These are phyloP conservation scores for Mastomys natalensis DNA, from an alignment of 2,113 vertebrate species.

Conservation along the genomic window DNA sequence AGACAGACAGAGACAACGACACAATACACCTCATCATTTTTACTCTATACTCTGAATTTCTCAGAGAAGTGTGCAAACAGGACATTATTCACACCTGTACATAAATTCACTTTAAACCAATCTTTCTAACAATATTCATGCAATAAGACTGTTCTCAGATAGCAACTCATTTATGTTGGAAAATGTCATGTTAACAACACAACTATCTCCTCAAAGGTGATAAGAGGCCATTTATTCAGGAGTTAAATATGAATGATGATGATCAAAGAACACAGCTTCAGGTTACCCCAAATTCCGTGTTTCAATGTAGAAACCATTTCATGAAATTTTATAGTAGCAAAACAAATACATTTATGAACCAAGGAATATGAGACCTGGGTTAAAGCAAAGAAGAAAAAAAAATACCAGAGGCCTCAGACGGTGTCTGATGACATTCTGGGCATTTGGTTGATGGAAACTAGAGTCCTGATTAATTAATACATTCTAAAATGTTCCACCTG, in stretches of 20 bases:
- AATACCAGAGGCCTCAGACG: no score
- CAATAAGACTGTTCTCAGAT: not conserved
- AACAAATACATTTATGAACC: not conserved
- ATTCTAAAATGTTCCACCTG: not conserved
- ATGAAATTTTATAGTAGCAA: not conserved
- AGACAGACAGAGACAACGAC: not conserved
- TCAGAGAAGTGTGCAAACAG: not conserved
- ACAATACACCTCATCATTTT: not conserved
- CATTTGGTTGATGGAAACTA: not conserved
- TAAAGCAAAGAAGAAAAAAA: not conserved
- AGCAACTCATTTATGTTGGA: not conserved
- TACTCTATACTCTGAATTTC: not conserved
- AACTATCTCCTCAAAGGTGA: not conserved
- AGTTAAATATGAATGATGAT: not conserved
- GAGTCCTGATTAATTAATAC: not conserved
- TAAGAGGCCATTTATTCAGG: not conserved
- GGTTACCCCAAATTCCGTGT: not conserved
- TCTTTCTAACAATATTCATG: not conserved
- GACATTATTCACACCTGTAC: not conserved
- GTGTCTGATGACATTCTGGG: not conserved
- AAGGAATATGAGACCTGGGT: not conserved
- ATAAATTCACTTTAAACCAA: not conserved
- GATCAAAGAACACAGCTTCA: not conserved
- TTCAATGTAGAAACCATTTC: not conserved
- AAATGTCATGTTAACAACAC: not conserved